Evolutionary conservation across 2,113 vertebrate species (phyloP).

Genomic region (Corynorhinus townsendii): DNA sequence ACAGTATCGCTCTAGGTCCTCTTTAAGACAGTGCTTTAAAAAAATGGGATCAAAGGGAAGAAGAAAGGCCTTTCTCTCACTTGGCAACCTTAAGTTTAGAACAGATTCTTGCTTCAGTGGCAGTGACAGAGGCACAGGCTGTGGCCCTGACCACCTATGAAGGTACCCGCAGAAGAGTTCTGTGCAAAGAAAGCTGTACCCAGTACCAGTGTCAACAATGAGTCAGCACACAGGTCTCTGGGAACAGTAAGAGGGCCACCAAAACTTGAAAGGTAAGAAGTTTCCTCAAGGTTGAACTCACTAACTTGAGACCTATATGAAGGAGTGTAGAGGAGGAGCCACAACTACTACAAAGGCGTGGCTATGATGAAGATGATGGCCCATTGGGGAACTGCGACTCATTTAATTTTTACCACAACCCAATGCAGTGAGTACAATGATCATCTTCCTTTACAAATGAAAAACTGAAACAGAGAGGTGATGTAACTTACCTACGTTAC

Average conservation of each 20-base stretch:
- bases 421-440: background rate
- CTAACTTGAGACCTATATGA: background rate
- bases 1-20: background rate
- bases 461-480: background rate
- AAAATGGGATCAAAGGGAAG: background rate
- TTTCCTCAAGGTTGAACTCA: background rate
- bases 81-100: background rate
- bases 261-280: background rate
- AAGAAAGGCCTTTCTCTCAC: background rate
- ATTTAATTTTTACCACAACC: background rate
- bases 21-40: background rate
- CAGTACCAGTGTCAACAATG: background rate
- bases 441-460: background rate
- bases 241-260: background rate
- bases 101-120: background rate
- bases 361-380: background rate
- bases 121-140: background rate
- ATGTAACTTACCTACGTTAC: background rate
- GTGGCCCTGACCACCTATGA: background rate
- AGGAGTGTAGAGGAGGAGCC: background rate
- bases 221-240: background rate
- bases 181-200: background rate
- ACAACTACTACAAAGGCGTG: background rate
- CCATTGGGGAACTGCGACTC: background rate
- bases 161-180: background rate